Conservation (phyloP, 2,797 vertebrate genomes). For the Pantherophis alleghaniensis region DNA sequence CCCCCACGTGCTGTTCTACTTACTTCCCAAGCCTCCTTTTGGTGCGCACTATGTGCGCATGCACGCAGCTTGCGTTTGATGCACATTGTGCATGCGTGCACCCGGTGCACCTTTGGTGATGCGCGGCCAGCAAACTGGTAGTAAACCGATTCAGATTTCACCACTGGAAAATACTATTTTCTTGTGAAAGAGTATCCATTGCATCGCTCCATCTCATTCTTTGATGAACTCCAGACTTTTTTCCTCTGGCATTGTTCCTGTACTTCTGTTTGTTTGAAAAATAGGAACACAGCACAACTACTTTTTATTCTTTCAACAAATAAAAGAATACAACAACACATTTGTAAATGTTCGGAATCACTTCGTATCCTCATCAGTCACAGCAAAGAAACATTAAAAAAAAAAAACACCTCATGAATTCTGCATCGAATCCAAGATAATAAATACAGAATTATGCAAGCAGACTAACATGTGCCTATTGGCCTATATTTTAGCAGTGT, state of each 20-base stretch:
- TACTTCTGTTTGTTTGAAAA: neutral
- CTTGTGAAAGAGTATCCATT: neutral
- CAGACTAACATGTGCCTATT: constrained; percentile 2
- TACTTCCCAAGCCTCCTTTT: too few relatives aligned
- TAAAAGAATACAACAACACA: neutral
- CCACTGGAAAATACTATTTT: neutral
- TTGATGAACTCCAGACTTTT: neutral
- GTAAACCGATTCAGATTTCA: too few relatives aligned
- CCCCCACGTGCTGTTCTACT: too few relatives aligned
- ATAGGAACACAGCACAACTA: neutral
- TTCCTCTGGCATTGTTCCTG: neutral
- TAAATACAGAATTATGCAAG: neutral
- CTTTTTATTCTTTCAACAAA: neutral
- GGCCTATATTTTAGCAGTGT: constrained; percentile 1
- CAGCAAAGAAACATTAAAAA: neutral
- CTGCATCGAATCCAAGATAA: neutral
- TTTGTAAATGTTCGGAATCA: neutral
- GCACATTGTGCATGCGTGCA: too few relatives aligned
- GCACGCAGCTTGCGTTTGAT: too few relatives aligned
- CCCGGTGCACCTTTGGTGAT: too few relatives aligned
- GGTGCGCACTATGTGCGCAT: too few relatives aligned
- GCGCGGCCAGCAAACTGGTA: too few relatives aligned
- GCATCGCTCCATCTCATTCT: neutral
- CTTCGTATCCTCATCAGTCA: neutral
- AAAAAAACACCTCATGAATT: neutral